phyloP scores from a whole-genome alignment of 2,888 invertebrate genomes.

The Alcis repandata region DNA sequence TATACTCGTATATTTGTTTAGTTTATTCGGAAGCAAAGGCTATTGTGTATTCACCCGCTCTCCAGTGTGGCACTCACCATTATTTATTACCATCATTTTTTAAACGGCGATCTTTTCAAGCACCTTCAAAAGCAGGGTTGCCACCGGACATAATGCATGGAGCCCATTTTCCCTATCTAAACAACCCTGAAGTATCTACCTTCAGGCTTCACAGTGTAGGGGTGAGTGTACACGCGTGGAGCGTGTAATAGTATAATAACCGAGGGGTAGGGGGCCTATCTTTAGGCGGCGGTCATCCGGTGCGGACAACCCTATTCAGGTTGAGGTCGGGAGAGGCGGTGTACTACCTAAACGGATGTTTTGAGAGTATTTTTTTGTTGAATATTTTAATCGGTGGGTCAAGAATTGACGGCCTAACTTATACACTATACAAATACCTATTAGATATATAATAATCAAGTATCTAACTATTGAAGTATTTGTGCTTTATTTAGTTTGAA shows the following conservation, averaged over 20 bases:
- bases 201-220: conserved; percentile 17
- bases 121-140: conserved; percentile 30
- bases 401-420: too few relatives aligned
- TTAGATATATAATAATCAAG: too few relatives aligned
- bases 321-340: conserved; percentile 7
- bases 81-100: conserved; percentile 23
- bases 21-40: too few relatives aligned
- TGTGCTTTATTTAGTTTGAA: too few relatives aligned
- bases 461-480: too few relatives aligned
- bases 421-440: too few relatives aligned
- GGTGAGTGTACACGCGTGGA: conserved; percentile 25
- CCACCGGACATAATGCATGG: conserved; percentile 34
- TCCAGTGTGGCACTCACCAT: not conserved
- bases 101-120: conserved; percentile 15
- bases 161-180: conserved; percentile 42
- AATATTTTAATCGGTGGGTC: not conserved
- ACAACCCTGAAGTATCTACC: conserved; percentile 25
- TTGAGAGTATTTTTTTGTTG: conserved; percentile 16
- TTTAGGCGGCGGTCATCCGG: conserved; percentile 37
- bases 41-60: too few relatives aligned
- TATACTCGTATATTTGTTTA: too few relatives aligned
- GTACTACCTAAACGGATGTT: conserved; percentile 18
- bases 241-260: conserved; percentile 28
- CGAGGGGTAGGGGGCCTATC: conserved; percentile 27
- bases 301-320: conserved; percentile 28